Evolutionary conservation across 2,113 vertebrate genomes (phyloP), one percentile per base, ranked within the genome.

Genomic region (Mola mola): DNA sequence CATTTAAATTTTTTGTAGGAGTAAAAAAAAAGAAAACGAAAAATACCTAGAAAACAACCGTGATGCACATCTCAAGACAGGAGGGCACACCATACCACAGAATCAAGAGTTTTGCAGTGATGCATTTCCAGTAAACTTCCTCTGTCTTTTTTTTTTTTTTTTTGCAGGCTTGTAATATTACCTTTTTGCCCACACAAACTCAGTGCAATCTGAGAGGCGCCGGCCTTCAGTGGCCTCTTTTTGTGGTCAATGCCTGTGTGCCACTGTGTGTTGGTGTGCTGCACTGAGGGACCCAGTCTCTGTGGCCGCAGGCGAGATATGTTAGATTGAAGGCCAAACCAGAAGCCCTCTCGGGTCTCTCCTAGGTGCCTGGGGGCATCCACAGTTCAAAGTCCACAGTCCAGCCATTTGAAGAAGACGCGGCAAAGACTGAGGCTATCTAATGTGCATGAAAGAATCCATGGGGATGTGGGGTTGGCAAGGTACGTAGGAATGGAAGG

Each of bases 261-360:
- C n/a, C n/a, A n/a, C 83, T 82, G 68, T 78, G 58, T 77, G 66
- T 71, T 40, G 16, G 48, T 63, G 41, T 71, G 62, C 69, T 57
- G 57, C 66, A 43, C 42, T 38, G 58, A 40, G 37, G 50, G 33
- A 41, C 50, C 26, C 31, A 38, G 67, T 69, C 52, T 81, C 29
- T 73, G 68, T 72, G 66, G 78, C 78, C 78, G 69, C 66, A 66
- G 85, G 85, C 59, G 5, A 60, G 73, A 58, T 67, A 66, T 78
- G 82, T 87, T 62, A 58, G 79, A 87, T 73, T 58, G 59, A 33
- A 78, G 75, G 67, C 72, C 74, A 75, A 79, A 83, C 79, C 71
- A 6, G 71, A 75, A 50, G 47, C 21, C 63, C 41, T 72, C 46
- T 75, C 53, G 52, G 70, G 67, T 81, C 78, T 78, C 66, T 64